These are phyloP conservation scores for Apotomis betuletana DNA, from an alignment of 2,888 invertebrate species.

Conservation along the genomic window DNA sequence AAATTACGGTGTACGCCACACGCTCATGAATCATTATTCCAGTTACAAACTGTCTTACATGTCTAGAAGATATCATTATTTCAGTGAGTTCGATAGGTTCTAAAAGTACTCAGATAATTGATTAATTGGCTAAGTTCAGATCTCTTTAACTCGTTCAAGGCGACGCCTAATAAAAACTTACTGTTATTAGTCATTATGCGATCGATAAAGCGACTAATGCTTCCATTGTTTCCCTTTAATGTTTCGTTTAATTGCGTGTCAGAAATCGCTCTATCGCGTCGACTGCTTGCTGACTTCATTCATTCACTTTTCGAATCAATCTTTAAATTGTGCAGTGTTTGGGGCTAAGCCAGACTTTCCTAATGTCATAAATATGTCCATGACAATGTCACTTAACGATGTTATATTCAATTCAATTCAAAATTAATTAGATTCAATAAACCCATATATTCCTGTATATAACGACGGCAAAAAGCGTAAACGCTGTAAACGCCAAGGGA, in stretches of 20 bases:
- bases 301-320: neutral
- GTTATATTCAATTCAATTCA: too few relatives aligned
- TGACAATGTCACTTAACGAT: too few relatives aligned
- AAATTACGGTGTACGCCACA: too few relatives aligned
- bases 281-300: conserved; percentile 10
- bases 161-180: conserved; percentile 11
- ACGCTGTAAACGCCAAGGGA: too few relatives aligned
- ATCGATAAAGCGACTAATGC: conserved; percentile 30
- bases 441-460: too few relatives aligned
- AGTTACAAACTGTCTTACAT: too few relatives aligned
- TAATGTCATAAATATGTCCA: too few relatives aligned
- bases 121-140: conserved; percentile 7
- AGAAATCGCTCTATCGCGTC: conserved; percentile 28
- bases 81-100: neutral
- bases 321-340: neutral
- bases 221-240: conserved; percentile 35
- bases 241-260: conserved; percentile 27
- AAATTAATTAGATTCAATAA: too few relatives aligned
- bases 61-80: neutral
- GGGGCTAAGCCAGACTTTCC: too few relatives aligned
- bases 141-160: conserved; percentile 18
- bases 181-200: conserved; percentile 11
- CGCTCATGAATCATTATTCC: too few relatives aligned
- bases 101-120: neutral
- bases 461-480: too few relatives aligned